Evolutionary conservation across 1,140 invertebrate genomes (phyloP).

Genomic region (Caenorhabditis briggsae): DNA sequence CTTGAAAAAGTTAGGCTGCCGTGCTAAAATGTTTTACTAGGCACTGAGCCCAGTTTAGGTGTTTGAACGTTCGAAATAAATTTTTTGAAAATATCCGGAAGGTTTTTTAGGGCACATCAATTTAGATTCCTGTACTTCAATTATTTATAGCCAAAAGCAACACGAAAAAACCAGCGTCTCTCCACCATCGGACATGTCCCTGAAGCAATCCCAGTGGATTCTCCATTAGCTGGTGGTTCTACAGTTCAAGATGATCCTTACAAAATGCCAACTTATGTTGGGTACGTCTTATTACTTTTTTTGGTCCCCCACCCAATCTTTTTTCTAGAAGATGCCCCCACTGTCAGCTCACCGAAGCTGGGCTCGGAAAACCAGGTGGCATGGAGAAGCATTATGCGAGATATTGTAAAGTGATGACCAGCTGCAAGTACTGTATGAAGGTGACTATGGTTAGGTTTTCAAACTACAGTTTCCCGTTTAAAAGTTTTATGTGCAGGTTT

Average conservation of each 20-base stretch:
- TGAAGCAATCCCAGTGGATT: slow-evolving; percentile 13
- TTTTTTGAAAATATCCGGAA: no score
- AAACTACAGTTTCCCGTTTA: background rate
- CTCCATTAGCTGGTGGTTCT: background rate
- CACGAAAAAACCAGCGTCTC: background rate
- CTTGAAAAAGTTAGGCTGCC: no score
- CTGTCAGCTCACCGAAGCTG: slow-evolving; percentile 16
- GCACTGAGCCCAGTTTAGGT: no score
- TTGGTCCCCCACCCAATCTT: background rate
- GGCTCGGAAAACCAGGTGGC: background rate
- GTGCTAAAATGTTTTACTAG: no score
- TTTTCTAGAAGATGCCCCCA: slow-evolving; percentile 47
- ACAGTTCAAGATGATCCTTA: slow-evolving; percentile 48
- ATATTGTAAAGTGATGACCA: slow-evolving; percentile 47
- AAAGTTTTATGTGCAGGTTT: background rate
- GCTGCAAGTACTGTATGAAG: slow-evolving; percentile 46
- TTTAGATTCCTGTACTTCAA: no score
- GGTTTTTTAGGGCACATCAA: no score
- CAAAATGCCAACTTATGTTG: slow-evolving; percentile 37
- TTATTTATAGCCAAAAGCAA: slow-evolving; percentile 7
- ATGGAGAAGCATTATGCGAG: slow-evolving; percentile 52
- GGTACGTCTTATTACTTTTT: background rate
- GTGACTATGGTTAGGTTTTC: slow-evolving; percentile 5
- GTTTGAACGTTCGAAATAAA: no score
- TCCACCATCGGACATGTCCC: slow-evolving; percentile 7